Base-by-base conservation (phyloP, 2,888 invertebrate species). In the Metellina segmentata region DNA sequence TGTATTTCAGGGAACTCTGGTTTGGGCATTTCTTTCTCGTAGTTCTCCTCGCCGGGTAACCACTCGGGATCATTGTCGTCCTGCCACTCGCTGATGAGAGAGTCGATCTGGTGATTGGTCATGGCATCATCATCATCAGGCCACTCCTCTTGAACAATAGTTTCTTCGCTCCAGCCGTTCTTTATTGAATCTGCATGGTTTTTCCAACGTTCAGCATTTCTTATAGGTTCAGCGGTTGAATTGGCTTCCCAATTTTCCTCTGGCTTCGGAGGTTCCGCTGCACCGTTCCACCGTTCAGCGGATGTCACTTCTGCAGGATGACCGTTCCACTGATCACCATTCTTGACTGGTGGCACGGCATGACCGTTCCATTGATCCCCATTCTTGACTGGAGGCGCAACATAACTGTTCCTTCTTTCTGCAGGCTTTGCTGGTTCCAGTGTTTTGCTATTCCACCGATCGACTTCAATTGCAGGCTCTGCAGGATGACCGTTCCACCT, bases 151-250 rank as follows among this genome's bases (percentile, higher is more conserved):
- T 91, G 88, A 6, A 85, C 89, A 34, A 89, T 85, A 0, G 89
- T 92, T 77, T 92, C 92, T 61, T 92, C 92, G 85, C 85, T 89
- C 89, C 92, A 89, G 6, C 91, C 91, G n/a, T 87, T 91, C 19
- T 87, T 83, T n/a, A 77, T 78, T 1, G 90, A 53, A 7, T 86
- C 90, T 11, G 78, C 83, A 7, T 74, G 69, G 19, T 61, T 91
- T 71, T 91, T 91, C 91, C 91, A 91, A 7, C 79, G 69, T 16
- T 91, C 91, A 7, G 91, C 91, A 69, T 91, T 91, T 49, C 85
- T 77, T 7, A 83, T 74, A n/a, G 87, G 87, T 53, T 87, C 91
- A 0, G 61, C 34, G 7, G 85, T 69, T n/a, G 79, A 61, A 52
- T 81, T 81, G 51, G 71, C 74, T 34, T 61, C 83, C 86, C 91